A percentile compares a stretch with the other conserved stretches of the same genome.
These are phyloP conservation scores for Protosalanx chinensis DNA, from an alignment of 2,797 vertebrate species.

Conservation along the genomic window DNA sequence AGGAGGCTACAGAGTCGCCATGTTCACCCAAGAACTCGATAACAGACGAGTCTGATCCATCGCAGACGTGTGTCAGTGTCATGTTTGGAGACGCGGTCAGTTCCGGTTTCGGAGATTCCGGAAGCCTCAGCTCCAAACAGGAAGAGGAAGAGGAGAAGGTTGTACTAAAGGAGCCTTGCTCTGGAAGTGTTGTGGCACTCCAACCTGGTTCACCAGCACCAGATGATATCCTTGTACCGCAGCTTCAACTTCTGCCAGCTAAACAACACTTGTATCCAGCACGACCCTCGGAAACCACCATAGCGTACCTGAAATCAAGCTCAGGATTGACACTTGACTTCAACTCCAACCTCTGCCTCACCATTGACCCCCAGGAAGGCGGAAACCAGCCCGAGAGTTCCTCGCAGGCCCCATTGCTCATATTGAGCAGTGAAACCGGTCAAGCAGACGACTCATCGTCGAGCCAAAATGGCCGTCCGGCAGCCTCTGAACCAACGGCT, in stretches of 20 bases:
- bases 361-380: slow-evolving; percentile 27
- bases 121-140: slow-evolving; percentile 3
- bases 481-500: slow-evolving; percentile 7
- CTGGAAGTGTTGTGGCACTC: slow-evolving; percentile 15
- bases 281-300: neutral
- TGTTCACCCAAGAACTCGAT: slow-evolving; percentile 6
- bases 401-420: slow-evolving; percentile 3
- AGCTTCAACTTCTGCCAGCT: slow-evolving; percentile 12
- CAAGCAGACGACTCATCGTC: neutral
- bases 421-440: neutral
- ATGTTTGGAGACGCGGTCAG: neutral
- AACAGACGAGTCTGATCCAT: slow-evolving; percentile 4
- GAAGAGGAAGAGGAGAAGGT: slow-evolving; percentile 16
- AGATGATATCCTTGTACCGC: neutral
- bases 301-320: slow-evolving; percentile 29
- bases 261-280: slow-evolving; percentile 8
- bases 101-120: neutral
- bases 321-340: slow-evolving; percentile 41
- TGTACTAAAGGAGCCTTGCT: slow-evolving; percentile 3
- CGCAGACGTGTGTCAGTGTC: slow-evolving; percentile 11
- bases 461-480: neutral
- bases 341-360: slow-evolving; percentile 55
- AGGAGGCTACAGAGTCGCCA: neutral
- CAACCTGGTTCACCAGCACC: neutral
- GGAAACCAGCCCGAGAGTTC: neutral